These are phyloP conservation scores for Argyresthia albistria DNA, from an alignment of 2,888 invertebrate genomes.

Conservation along the genomic window DNA sequence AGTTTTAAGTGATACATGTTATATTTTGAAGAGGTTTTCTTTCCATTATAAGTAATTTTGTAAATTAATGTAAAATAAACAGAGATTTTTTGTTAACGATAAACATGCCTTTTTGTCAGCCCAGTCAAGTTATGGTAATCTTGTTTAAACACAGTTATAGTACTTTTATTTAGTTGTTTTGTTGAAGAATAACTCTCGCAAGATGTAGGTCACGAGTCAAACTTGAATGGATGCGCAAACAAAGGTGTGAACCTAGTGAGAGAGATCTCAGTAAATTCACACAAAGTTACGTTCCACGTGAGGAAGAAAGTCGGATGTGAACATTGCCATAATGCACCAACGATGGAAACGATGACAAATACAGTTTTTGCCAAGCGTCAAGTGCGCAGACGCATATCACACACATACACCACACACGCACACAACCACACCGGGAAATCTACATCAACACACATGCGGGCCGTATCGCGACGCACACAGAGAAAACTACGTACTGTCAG, in stretches of 20 bases:
- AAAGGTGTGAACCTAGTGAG: slow-evolving; percentile 44
- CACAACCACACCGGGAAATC: not conserved
- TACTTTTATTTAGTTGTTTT: not conserved
- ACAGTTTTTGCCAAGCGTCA: slow-evolving; percentile 37
- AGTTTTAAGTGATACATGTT: slow-evolving; percentile 46
- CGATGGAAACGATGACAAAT: slow-evolving; percentile 25
- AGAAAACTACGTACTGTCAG: not conserved
- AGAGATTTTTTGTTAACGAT: slow-evolving; percentile 66
- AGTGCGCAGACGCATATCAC: not conserved
- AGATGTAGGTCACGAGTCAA: slow-evolving; percentile 19
- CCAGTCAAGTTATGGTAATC: not conserved
- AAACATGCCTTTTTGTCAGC: slow-evolving; percentile 7
- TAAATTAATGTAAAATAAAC: slow-evolving; percentile 72
- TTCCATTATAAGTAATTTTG: slow-evolving; percentile 50
- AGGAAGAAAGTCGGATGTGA: slow-evolving; percentile 70
- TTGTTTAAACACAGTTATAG: too few species aligned
- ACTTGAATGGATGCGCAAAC: slow-evolving; percentile 33
- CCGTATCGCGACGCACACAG: not conserved
- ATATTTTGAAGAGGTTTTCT: slow-evolving; percentile 47
- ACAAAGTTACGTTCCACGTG: slow-evolving; percentile 16
- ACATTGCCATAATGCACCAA: slow-evolving; percentile 52
- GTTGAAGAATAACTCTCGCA: not conserved
- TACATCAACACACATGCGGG: not conserved
- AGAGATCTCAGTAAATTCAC: slow-evolving; percentile 31
- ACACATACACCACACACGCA: not conserved